Conservation (phyloP, 1,140 invertebrate genomes). For the Dufourea novaeangliae region DNA sequence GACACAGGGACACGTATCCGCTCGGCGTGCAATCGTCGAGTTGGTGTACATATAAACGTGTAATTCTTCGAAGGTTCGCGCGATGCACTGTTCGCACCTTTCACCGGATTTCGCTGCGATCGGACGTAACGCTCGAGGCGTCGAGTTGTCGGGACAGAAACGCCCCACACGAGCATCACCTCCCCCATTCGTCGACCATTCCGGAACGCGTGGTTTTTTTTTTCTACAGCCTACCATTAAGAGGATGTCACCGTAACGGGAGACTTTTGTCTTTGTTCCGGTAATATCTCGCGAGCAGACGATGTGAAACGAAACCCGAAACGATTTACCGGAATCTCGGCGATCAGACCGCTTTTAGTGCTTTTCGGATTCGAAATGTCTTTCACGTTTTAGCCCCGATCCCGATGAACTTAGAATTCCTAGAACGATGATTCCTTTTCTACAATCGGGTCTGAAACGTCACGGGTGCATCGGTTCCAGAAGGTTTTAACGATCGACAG, state of each 20-base stretch:
- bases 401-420: no score
- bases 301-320: not conserved
- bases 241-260: no score
- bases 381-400: no score
- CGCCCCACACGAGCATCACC: not conserved
- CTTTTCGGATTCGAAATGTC: no score
- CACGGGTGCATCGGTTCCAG: not conserved
- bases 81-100: conserved; percentile 42
- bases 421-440: not conserved
- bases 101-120: conserved; percentile 26
- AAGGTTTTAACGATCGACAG: conserved; percentile 62
- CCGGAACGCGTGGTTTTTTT: not conserved
- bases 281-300: not conserved
- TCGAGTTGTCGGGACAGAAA: not conserved
- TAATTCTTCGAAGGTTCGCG: not conserved
- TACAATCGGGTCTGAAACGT: not conserved
- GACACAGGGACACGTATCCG: conserved; percentile 8
- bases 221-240: no score
- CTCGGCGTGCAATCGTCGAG: conserved; percentile 4
- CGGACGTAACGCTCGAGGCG: no score
- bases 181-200: not conserved
- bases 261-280: not conserved
- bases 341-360: no score
- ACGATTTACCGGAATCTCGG: no score
- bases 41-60: no score